Evolutionary conservation across 2,113 vertebrate species (phyloP), one percentile per base, ranked within the genome.

Genomic region (Ascaphus truei): DNA sequence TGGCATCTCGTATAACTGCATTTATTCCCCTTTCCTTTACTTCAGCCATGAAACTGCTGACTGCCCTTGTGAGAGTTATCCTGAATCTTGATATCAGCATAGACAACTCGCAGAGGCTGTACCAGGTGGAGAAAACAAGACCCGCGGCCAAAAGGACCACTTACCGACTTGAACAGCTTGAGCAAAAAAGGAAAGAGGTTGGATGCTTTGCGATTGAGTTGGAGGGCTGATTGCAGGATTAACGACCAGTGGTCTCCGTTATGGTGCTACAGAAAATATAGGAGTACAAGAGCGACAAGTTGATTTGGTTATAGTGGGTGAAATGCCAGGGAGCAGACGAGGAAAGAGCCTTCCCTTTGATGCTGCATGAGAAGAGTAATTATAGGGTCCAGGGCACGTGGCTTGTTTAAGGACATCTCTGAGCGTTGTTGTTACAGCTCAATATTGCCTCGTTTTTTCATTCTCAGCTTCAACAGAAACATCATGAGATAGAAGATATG

Each of bases 1-100:
- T n/a, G n/a, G n/a, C n/a, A n/a, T n/a, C n/a, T n/a, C n/a, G n/a
- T n/a, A n/a, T n/a, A n/a, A n/a, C n/a, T n/a, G n/a, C n/a, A n/a
- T n/a, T n/a, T n/a, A n/a, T n/a, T n/a, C 62, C 64, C 73, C 31
- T 11, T 68, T 81, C 16, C 3, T 62, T 11, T 8, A n/a, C 27
- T 77, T 43, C 55, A 97, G 95, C 93, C 2, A 79, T 94, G 77
- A 97, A 97, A 79, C 82, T 96, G 75, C 80, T 94, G 73, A 91
- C 90, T 58, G 86, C 92, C 22, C 81, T 97, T 78, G 76, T 90
- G 53, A 83, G 75, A 0, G 77, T 94, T 56, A 86, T 79, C 41
- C 76, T 92, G 60, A 95, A 83, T 72, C 87, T 97, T 59, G 90
- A 87, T 7, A 80, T 86, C 3, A 86, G 83, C 37, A 79, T 90